Evolutionary conservation across 2,888 invertebrate species (phyloP).

Genomic region (Seladonia tumulorum): DNA sequence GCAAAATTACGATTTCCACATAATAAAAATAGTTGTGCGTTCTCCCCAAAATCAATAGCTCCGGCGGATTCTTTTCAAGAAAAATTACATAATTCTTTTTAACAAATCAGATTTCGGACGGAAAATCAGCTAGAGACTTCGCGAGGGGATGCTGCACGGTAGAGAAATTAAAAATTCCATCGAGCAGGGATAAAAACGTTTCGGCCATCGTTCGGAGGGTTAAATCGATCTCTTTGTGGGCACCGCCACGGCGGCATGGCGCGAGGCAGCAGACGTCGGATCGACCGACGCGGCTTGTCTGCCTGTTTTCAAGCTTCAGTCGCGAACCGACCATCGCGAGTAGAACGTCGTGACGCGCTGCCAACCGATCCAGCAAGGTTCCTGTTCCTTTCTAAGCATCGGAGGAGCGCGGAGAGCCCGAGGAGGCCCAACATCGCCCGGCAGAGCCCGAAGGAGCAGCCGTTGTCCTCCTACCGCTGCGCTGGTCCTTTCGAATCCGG

Average conservation of each 20-base stretch:
- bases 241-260: conserved; percentile 13
- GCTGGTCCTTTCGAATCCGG: neutral
- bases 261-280: conserved; percentile 31
- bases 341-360: conserved; percentile 46
- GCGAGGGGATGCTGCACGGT: neutral
- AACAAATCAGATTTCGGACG: too few species aligned
- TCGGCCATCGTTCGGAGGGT: neutral
- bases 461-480: neutral
- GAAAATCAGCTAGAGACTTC: neutral
- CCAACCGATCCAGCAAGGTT: conserved; percentile 32
- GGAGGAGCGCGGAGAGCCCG: too few species aligned
- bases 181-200: neutral
- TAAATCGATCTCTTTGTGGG: conserved; percentile 36
- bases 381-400: neutral
- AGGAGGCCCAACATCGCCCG: neutral
- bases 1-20: too few species aligned
- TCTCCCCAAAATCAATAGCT: neutral
- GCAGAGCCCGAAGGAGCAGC: neutral
- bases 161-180: neutral
- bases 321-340: conserved; percentile 69
- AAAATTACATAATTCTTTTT: neutral
- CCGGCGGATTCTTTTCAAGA: neutral
- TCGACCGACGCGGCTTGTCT: conserved; percentile 22
- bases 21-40: neutral
- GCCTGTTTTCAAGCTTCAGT: conserved; percentile 60